Base-by-base conservation (phyloP, 2,797 vertebrate species). In the Trachurus trachurus region DNA sequence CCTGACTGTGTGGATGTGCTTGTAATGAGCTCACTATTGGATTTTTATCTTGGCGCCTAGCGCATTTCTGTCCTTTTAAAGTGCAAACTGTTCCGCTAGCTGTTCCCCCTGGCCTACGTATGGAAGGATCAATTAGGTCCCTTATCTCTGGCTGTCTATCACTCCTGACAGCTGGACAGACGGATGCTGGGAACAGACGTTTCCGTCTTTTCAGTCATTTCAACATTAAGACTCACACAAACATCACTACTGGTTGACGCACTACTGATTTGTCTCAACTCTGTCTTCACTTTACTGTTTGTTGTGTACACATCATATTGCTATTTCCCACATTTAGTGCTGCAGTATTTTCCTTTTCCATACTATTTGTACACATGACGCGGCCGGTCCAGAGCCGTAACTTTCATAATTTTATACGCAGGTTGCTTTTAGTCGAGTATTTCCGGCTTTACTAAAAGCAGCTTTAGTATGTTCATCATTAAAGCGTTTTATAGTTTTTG, bases 41-140 rank as follows among this genome's bases (percentile, higher is more conserved):
- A 91, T 93, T 92, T 94, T 87, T 78, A 88, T 88, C 89, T 89
- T 77, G 80, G 84, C 86, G 85, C 86, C 78, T 86, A 54, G 56
- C 82, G 86, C 87, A 85, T 93, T 93, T 93, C 76, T 92, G 87
- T 88, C 71, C 81, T 90, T 92, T 93, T 87, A 81, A 91, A 93
- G 88, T 89, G 85, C 84, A 88, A 88, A 90, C 68, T 22, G 50
- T 88, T 81, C 84, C 40, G 49, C 17, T 29, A 68, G 76, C 71
- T 80, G 78, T 82, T 84, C 26, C 44, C 61, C 29, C 59, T 78
- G 74, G 79, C 52, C 56, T 66, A 21, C 49, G 50, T 68, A 64
- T 4, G 59, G 17, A 42, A 40, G 10, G 75, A 90, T 94, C 76
- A 57, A 93, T 95, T 73, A 74, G 47, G 42, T 37, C 68, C 70